These are phyloP conservation scores for Onychorhynchus coronatus DNA, from an alignment of 2,113 vertebrate genomes.

Conservation along the genomic window DNA sequence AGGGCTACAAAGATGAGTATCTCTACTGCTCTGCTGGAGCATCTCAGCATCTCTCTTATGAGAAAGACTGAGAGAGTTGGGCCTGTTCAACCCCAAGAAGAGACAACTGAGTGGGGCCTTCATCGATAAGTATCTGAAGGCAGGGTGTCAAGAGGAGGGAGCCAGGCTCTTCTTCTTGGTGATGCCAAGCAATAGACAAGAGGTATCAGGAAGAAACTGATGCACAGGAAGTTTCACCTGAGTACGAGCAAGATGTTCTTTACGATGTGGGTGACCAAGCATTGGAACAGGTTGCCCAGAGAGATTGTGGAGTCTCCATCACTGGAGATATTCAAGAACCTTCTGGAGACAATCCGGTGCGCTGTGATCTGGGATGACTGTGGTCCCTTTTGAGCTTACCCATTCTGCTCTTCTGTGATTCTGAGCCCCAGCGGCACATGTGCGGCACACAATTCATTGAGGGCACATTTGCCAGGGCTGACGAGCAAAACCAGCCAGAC, in stretches of 20 bases:
- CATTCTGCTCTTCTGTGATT: neutral
- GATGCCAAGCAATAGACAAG: accelerated
- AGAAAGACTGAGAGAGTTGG: neutral
- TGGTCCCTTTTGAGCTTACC: neutral
- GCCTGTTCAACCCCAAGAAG: neutral
- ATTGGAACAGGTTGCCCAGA: neutral
- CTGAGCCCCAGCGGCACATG: accelerated
- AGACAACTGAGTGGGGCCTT: neutral
- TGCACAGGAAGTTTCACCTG: neutral
- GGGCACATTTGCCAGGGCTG: neutral
- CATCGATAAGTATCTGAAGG: neutral
- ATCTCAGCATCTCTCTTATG: neutral
- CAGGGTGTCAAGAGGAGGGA: neutral
- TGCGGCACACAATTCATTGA: neutral
- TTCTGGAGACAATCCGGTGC: neutral
- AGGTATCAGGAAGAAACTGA: neutral
- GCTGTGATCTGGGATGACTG: neutral
- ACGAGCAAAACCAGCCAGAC: neutral
- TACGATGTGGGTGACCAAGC: accelerated
- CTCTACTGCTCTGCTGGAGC: neutral
- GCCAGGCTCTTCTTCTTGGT: neutral
- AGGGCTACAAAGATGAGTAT: accelerated
- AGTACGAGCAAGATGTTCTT: neutral
- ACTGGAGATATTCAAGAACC: neutral
- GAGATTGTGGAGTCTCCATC: too few relatives aligned